These are phyloP conservation scores for Saxidomus purpurata DNA, from an alignment of 1,140 invertebrate genomes.

Conservation along the genomic window DNA sequence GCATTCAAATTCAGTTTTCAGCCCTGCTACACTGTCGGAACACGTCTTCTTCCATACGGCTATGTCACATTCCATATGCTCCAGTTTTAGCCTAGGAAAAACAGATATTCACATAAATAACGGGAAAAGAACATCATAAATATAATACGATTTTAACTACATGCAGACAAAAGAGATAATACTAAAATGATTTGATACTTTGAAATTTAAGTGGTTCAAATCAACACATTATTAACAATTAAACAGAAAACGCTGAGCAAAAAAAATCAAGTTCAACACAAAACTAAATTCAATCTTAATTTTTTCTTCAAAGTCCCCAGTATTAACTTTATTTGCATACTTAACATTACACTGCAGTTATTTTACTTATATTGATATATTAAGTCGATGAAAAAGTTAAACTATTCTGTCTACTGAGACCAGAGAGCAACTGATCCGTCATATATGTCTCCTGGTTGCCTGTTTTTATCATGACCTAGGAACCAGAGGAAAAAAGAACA, in stretches of 20 bases:
- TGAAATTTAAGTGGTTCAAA: background rate
- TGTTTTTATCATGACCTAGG: no score
- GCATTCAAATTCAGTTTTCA: constrained; percentile 64
- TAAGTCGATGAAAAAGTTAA: no score
- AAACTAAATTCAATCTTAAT: background rate
- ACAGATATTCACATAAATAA: background rate
- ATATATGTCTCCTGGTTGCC: no score
- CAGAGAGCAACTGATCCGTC: no score
- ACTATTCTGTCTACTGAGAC: no score
- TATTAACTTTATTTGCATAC: no score
- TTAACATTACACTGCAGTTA: no score
- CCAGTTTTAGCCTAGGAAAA: constrained; percentile 33
- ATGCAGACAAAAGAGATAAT: no score
- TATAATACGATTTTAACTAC: background rate
- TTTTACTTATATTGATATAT: no score
- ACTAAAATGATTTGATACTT: background rate
- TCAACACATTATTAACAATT: background rate
- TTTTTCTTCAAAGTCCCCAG: background rate
- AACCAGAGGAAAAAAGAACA: background rate
- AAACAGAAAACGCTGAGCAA: background rate
- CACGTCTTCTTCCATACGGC: constrained; percentile 15
- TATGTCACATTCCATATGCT: constrained; percentile 55
- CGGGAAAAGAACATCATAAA: background rate
- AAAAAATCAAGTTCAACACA: background rate
- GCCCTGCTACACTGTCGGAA: background rate